These are phyloP conservation scores for Theristus sp. DNA, from an alignment of 2,888 invertebrate species.

Conservation along the genomic window DNA sequence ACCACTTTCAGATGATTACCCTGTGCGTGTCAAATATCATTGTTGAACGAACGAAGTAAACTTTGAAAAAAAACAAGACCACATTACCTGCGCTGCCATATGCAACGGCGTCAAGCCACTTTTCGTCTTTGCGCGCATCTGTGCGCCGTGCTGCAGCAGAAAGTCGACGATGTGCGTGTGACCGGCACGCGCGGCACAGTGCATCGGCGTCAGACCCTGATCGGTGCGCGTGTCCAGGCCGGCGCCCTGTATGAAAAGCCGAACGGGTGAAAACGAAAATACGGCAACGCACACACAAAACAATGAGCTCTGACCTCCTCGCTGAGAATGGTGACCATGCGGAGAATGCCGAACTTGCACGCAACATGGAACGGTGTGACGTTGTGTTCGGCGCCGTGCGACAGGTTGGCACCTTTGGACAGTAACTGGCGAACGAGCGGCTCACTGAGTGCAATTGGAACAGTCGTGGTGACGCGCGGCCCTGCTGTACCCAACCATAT, in stretches of 20 bases:
- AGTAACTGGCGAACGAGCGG: slow-evolving; percentile 79
- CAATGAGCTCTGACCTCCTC: slow-evolving; percentile 50
- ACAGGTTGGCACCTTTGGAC: slow-evolving; percentile 90
- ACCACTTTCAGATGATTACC: slow-evolving; percentile 98
- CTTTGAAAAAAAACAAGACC: too few species aligned
- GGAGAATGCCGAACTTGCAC: slow-evolving; percentile 95
- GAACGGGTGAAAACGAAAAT: too few species aligned
- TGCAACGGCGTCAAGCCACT: slow-evolving; percentile 77
- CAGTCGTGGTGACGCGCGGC: too few species aligned
- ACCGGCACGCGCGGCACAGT: slow-evolving; percentile 90
- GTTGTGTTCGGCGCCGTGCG: slow-evolving; percentile 92
- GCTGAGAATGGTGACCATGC: slow-evolving; percentile 83
- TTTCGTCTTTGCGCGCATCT: slow-evolving; percentile 86
- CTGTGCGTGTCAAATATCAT: slow-evolving; percentile 44
- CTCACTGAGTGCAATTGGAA: too few species aligned
- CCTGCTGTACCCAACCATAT: too few species aligned
- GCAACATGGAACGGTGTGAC: slow-evolving; percentile 96
- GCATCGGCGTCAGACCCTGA: slow-evolving; percentile 87
- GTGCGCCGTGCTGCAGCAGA: slow-evolving; percentile 76
- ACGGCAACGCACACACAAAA: too few species aligned
- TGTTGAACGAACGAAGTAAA: too few species aligned
- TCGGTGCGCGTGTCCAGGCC: slow-evolving; percentile 49
- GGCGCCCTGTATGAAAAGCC: slow-evolving; percentile 63
- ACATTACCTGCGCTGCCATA: slow-evolving; percentile 60
- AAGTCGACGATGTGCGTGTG: slow-evolving; percentile 93